Conservation (phyloP, 2,888 invertebrate species). For the Thereva unica region DNA sequence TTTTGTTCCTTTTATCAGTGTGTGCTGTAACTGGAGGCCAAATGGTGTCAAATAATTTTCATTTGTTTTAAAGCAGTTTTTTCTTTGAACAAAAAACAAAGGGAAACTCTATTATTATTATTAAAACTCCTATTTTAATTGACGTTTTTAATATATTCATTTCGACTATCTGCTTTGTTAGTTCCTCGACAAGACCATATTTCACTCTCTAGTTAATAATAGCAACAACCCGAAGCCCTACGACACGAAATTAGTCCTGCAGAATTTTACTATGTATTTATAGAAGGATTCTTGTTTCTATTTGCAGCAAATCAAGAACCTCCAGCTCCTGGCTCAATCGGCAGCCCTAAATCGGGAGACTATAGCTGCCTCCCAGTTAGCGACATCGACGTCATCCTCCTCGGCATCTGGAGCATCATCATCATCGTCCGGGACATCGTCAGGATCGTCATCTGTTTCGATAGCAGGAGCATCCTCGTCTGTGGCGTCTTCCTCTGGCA, state of each 20-base stretch:
- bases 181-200: slow-evolving; percentile 4
- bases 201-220: slow-evolving; percentile 2
- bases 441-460: slow-evolving; percentile 42
- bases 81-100: too few relatives aligned
- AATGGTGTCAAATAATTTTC: too few relatives aligned
- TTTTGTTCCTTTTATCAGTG: too few relatives aligned
- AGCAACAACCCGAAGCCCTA: not conserved
- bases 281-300: slow-evolving; percentile 3
- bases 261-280: not conserved
- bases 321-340: slow-evolving; percentile 57
- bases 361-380: slow-evolving; percentile 58
- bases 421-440: slow-evolving; percentile 40
- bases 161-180: too few relatives aligned
- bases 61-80: too few relatives aligned
- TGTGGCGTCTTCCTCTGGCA: slow-evolving; percentile 40
- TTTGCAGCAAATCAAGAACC: slow-evolving; percentile 57
- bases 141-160: too few relatives aligned
- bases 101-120: too few relatives aligned
- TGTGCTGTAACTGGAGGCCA: too few relatives aligned
- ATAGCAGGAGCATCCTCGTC: slow-evolving; percentile 42
- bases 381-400: slow-evolving; percentile 51
- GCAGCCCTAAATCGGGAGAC: slow-evolving; percentile 58
- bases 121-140: too few relatives aligned
- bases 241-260: not conserved
- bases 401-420: slow-evolving; percentile 38